These are phyloP conservation scores for Felis chaus DNA, from an alignment of 2,113 vertebrate species.

Conservation along the genomic window DNA sequence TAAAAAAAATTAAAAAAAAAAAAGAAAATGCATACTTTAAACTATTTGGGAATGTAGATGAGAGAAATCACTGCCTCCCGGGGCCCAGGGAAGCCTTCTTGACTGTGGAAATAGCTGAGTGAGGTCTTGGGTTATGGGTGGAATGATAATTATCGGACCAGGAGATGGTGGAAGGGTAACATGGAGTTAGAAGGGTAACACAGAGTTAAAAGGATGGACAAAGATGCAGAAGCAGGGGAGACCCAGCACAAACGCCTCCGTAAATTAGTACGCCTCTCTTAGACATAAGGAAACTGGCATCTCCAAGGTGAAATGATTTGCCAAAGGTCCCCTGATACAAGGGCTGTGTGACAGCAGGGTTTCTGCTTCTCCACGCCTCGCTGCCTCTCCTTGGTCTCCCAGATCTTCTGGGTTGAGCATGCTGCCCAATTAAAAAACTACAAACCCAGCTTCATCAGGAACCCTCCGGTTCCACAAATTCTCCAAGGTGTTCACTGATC, in stretches of 20 bases:
- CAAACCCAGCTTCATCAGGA: neutral
- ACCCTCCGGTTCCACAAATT: neutral
- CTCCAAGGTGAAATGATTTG: neutral
- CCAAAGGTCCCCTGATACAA: neutral
- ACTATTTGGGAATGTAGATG: neutral
- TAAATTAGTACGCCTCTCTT: neutral
- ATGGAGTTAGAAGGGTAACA: neutral
- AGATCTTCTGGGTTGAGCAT: neutral
- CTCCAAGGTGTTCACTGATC: neutral
- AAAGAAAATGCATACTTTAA: neutral
- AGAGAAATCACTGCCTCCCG: neutral
- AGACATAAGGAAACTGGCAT: neutral
- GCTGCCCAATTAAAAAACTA: too few relatives aligned
- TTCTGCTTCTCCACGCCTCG: rapidly evolving
- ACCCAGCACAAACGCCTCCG: neutral
- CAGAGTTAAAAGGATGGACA: neutral
- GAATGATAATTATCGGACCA: conserved; percentile 4
- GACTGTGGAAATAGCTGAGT: conserved; percentile 14
- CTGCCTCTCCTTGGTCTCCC: neutral
- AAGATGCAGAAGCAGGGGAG: neutral
- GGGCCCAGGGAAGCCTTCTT: neutral
- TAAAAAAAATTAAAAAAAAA: too few relatives aligned
- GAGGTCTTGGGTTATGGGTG: neutral
- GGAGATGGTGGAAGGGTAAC: neutral
- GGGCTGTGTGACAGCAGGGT: neutral